Conservation (phyloP, 1,140 invertebrate genomes). For the Neotoxoptera formosana region DNA sequence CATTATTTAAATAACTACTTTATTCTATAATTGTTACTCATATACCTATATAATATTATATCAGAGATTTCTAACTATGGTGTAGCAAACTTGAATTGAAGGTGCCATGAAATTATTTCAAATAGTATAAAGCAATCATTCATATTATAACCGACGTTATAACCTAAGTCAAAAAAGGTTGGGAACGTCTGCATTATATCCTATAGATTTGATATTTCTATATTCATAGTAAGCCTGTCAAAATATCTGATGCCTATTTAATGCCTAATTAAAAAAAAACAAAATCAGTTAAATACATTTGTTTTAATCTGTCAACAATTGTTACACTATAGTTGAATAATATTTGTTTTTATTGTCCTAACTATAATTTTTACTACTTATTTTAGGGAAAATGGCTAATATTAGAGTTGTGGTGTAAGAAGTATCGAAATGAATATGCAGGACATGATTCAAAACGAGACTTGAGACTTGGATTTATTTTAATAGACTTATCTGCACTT, state of each 20-base stretch:
- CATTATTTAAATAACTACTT: too few relatives aligned
- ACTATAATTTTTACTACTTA: not conserved
- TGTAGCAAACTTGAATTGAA: too few relatives aligned
- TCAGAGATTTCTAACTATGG: too few relatives aligned
- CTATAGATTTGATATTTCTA: too few relatives aligned
- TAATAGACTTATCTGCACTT: constrained; percentile 1
- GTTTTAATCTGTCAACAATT: not conserved
- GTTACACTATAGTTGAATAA: not conserved
- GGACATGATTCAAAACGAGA: constrained; percentile 40
- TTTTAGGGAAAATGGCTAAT: constrained; percentile 35
- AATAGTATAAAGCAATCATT: too few relatives aligned
- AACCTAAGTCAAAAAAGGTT: too few relatives aligned
- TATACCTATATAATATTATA: too few relatives aligned
- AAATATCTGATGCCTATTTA: not conserved
- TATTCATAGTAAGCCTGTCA: too few relatives aligned
- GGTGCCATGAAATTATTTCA: too few relatives aligned
- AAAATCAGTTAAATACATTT: not conserved
- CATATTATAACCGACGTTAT: too few relatives aligned
- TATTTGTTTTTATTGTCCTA: not conserved
- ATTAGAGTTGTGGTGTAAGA: constrained; percentile 47
- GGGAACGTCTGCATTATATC: too few relatives aligned
- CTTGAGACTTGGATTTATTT: constrained; percentile 21
- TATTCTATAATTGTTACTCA: too few relatives aligned
- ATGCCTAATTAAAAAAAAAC: not conserved
- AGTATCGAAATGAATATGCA: constrained; percentile 31